Conservation (phyloP, 2,888 invertebrate genomes). For the Mylabris sibirica region DNA sequence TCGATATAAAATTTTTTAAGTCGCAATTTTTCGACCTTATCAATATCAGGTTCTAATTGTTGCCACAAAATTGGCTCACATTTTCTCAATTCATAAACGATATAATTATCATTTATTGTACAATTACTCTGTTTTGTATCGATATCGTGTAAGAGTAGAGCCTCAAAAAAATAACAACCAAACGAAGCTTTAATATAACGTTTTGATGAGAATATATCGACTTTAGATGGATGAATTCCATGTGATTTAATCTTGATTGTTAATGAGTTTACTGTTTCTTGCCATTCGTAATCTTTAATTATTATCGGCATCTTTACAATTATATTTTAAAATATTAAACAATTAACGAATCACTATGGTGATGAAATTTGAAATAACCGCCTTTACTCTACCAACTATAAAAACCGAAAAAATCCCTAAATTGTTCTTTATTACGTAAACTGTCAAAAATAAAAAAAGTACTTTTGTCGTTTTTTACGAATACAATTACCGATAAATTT, state of each 20-base stretch:
- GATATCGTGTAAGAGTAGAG: slow-evolving; percentile 71
- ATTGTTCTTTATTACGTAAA: slow-evolving; percentile 52
- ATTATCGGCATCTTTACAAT: slow-evolving; percentile 70
- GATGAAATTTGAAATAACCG: background rate
- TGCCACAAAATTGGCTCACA: slow-evolving; percentile 66
- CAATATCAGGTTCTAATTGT: slow-evolving; percentile 64
- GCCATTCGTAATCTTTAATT: slow-evolving; percentile 80
- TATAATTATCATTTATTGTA: slow-evolving; percentile 66
- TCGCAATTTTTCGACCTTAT: slow-evolving; percentile 66
- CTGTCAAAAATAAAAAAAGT: slow-evolving; percentile 49
- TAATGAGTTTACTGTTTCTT: slow-evolving; percentile 70
- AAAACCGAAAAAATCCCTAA: background rate
- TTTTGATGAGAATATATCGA: slow-evolving; percentile 74
- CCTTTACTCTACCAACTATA: background rate
- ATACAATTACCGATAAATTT: background rate
- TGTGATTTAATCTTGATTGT: slow-evolving; percentile 73
- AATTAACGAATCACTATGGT: background rate
- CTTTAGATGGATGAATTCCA: slow-evolving; percentile 69
- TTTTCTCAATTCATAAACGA: slow-evolving; percentile 74
- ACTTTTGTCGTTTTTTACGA: background rate
- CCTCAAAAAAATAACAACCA: slow-evolving; percentile 78
- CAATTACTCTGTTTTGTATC: slow-evolving; percentile 71
- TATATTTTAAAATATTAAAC: background rate
- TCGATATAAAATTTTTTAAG: slow-evolving; percentile 67
- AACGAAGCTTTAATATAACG: slow-evolving; percentile 77